These are phyloP conservation scores for Silurus aristotelis DNA, from an alignment of 2,797 vertebrate genomes.

Conservation along the genomic window DNA sequence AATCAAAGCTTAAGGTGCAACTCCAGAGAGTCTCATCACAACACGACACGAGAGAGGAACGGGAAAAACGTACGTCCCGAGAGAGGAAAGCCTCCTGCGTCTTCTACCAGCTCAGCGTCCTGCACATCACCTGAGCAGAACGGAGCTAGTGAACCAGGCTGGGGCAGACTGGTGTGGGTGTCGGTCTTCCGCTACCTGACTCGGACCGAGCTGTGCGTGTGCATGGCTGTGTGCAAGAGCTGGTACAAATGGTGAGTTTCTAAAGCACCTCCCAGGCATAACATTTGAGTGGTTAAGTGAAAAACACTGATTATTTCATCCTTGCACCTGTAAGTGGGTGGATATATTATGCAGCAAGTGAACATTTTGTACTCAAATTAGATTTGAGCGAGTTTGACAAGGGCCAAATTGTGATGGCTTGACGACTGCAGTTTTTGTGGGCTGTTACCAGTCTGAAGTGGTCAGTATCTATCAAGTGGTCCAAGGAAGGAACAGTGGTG, in stretches of 20 bases:
- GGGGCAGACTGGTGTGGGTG: constrained; percentile 97
- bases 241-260: constrained; percentile 98
- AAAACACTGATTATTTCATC: no score
- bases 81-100: constrained; percentile 60
- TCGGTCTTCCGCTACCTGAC: constrained; percentile 96
- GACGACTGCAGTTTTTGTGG: no score
- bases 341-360: no score
- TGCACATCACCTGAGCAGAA: constrained; percentile 56
- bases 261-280: no score
- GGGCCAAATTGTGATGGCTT: no score
- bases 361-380: no score
- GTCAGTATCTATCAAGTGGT: no score
- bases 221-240: constrained; percentile 99
- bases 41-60: constrained; percentile 19
- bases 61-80: constrained; percentile 67
- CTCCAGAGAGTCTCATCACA: constrained; percentile 27
- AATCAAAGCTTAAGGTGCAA: constrained; percentile 38
- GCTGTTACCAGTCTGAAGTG: no score
- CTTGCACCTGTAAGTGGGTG: no score
- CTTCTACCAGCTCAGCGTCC: constrained; percentile 23
- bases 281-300: no score
- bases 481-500: no score
- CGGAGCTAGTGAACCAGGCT: constrained; percentile 78
- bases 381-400: no score
- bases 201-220: constrained; percentile 91